Percentiles rank a stretch among this genome's conserved stretches.
Evolutionary conservation across 1,140 invertebrate species (phyloP).

Genomic region (Physella acuta): DNA sequence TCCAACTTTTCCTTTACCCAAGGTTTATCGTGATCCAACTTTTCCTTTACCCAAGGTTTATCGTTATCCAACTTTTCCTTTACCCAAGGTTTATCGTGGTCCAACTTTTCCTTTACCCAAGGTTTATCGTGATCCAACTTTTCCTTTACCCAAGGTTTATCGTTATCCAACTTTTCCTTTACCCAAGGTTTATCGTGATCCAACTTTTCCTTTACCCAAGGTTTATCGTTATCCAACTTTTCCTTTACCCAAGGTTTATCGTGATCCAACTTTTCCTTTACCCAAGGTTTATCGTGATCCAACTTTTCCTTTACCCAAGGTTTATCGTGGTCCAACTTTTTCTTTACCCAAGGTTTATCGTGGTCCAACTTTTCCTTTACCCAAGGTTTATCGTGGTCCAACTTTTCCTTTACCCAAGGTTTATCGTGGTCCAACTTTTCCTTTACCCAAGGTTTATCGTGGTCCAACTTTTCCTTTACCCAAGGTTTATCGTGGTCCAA

Average conservation of each 20-base stretch:
- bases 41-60: too few relatives aligned
- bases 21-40: slow-evolving; percentile 12
- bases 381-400: too few relatives aligned
- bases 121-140: too few relatives aligned
- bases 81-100: not conserved
- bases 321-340: too few relatives aligned
- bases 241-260: too few relatives aligned
- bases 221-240: slow-evolving; percentile 6
- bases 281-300: slow-evolving; percentile 3
- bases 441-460: too few relatives aligned
- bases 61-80: not conserved
- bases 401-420: not conserved
- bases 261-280: not conserved
- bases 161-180: not conserved
- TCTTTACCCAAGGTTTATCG: not conserved
- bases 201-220: not conserved
- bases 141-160: not conserved
- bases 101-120: slow-evolving; percentile 1
- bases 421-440: slow-evolving; percentile 3
- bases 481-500: slow-evolving; percentile 8
- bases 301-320: too few relatives aligned
- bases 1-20: not conserved
- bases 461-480: not conserved
- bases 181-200: too few relatives aligned
- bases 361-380: slow-evolving; percentile 2